phyloP scores from a whole-genome alignment of 2,888 invertebrate species.

The Drosophila falleni region DNA sequence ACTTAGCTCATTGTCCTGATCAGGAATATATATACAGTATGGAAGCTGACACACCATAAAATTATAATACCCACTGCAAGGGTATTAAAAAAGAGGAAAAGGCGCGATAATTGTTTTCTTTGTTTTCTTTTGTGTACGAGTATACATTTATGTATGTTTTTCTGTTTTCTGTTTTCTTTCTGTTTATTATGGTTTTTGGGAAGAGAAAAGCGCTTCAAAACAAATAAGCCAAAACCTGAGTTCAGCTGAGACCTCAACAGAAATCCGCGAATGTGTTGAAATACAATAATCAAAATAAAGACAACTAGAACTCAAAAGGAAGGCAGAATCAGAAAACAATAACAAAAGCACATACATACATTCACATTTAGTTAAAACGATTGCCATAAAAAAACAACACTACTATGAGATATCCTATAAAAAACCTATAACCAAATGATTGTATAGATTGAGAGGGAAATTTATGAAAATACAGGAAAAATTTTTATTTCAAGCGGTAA shows the following conservation, averaged over 20 bases:
- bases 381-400: neutral
- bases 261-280: conserved; percentile 23
- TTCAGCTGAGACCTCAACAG: conserved; percentile 6
- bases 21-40: too few relatives aligned
- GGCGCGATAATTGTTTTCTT: conserved; percentile 35
- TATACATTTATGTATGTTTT: neutral
- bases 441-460: neutral
- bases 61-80: neutral
- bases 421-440: neutral
- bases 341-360: neutral
- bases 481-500: too few relatives aligned
- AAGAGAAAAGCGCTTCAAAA: conserved; percentile 42
- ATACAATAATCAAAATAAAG: conserved; percentile 53
- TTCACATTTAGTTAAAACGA: neutral
- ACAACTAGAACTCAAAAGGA: conserved; percentile 32
- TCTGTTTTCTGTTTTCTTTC: neutral
- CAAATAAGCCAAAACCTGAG: conserved; percentile 37
- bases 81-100: conserved; percentile 19
- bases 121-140: conserved; percentile 8
- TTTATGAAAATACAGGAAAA: too few relatives aligned
- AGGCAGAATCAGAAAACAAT: neutral
- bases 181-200: neutral
- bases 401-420: conserved; percentile 12
- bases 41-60: too few relatives aligned
- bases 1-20: too few relatives aligned